Conservation (phyloP, 2,113 vertebrate genomes). For the Ctenomys sociabilis region DNA sequence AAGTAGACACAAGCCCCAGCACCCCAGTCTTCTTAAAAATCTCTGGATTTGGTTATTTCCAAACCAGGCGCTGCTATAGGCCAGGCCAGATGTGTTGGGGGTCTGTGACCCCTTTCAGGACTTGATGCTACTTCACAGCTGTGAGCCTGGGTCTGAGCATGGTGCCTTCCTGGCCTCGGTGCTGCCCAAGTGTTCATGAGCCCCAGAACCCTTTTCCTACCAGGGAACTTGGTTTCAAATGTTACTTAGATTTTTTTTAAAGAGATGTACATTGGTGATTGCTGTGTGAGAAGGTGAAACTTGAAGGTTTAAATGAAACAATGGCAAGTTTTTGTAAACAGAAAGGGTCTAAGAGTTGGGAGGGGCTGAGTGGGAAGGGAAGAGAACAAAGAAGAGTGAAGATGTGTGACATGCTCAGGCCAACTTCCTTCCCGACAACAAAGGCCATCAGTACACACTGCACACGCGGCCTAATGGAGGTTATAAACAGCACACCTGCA, state of each 20-base stretch:
- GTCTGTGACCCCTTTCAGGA: constrained; percentile 50
- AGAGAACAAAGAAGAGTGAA: not conserved
- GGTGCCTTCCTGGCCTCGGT: not conserved
- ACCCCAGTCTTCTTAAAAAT: constrained; percentile 21
- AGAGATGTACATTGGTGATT: not conserved
- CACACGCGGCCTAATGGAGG: not conserved
- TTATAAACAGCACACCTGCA: not conserved
- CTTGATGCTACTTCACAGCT: constrained; percentile 8
- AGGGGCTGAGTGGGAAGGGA: not conserved
- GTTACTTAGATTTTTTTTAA: constrained; percentile 17
- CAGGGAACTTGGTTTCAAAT: constrained; percentile 1
- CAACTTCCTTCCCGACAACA: fast-evolving
- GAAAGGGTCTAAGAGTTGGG: not conserved
- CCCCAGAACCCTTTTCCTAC: not conserved
- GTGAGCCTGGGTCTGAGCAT: constrained; percentile 27
- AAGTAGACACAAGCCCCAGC: constrained; percentile 52
- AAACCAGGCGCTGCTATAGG: constrained; percentile 41
- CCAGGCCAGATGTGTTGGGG: not conserved
- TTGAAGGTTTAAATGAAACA: too few relatives aligned
- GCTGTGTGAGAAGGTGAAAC: constrained; percentile 11
- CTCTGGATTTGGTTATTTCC: constrained; percentile 47
- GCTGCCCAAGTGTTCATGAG: not conserved
- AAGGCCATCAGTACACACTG: not conserved
- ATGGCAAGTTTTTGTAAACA: not conserved
- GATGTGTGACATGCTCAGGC: fast-evolving